Evolutionary conservation across 2,888 invertebrate genomes (phyloP), one percentile per base, ranked within the genome.

Genomic region (Lithophane leautieri): DNA sequence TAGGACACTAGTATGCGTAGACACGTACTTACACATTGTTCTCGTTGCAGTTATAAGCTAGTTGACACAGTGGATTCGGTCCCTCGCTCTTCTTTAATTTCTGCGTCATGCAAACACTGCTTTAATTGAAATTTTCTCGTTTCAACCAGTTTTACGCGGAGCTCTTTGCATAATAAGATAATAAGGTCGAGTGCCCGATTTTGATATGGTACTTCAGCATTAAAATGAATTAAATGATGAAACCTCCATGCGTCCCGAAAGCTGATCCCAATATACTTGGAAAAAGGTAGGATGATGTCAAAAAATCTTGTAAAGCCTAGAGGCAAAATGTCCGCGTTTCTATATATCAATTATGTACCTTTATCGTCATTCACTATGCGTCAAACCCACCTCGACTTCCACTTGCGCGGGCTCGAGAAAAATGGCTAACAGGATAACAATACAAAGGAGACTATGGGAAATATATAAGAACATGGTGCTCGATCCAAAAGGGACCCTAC

Each of bases 11-110:
- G 79, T 86, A 87, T 87, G 87, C 86, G 77, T 77, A 82, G 85
- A 80, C 86, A 86, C 87, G 86, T 84, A 73, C 79, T 79, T 78
- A 72, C 79, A 84, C 72, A 87, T 72, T 83, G 79, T 82, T 81
- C 73, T 74, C 79, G 76, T 62, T 87, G 85, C 85, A 83, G 79
- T 86, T 83, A 78, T 85, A 79, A 86, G 75, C 78, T 62, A 78
- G 76, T 80, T 83, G 78, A 81, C 78, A 77, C 70, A 83, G 73
- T 69, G 60, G 54, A 73, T 82, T 69, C 61, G 22, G 70, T 56
- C 54, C 28, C 72, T 76, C 70, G 70, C 42, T 79, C 62, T 78
- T 83, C 81, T 84, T 82, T 85, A 84, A 85, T 79, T 84, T 78
- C 25, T 67, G 42, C 28, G 62, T 56, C 67, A 60, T 52, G 60